Evolutionary conservation across 2,797 vertebrate species (phyloP).

Genomic region (Microcaecilia unicolor): DNA sequence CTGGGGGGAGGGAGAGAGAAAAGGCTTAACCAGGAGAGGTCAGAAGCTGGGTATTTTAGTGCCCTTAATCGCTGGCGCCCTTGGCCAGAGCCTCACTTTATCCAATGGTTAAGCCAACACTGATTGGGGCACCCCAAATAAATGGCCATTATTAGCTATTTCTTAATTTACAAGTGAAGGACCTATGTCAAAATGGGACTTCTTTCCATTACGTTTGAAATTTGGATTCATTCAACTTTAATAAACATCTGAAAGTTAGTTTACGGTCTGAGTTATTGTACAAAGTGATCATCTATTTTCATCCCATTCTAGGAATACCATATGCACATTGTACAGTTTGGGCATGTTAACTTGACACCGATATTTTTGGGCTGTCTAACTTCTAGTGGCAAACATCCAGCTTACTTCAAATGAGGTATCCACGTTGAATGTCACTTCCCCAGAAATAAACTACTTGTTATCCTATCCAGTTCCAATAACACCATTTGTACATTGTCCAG

Average conservation of each 20-base stretch:
- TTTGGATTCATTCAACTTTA: constrained; percentile 8
- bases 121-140: no score
- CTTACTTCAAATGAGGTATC: constrained; percentile 43
- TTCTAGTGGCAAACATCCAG: constrained; percentile 32
- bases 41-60: no score
- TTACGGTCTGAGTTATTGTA: constrained; percentile 22
- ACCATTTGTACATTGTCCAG: no score
- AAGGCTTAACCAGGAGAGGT: no score
- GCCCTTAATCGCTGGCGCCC: no score
- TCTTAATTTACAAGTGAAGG: no score
- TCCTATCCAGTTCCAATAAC: no score
- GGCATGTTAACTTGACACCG: constrained; percentile 40
- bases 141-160: no score
- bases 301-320: constrained; percentile 36
- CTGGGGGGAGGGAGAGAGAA: no score
- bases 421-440: constrained; percentile 38
- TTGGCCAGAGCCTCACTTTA: no score
- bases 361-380: constrained; percentile 32
- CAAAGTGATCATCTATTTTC: constrained; percentile 31
- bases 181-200: no score
- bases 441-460: constrained; percentile 38
- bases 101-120: no score
- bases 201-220: neutral
- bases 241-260: constrained; percentile 40
- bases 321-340: constrained; percentile 38